These are phyloP conservation scores for Aulostomus chinensis DNA, from an alignment of 2,797 vertebrate species.

Conservation along the genomic window DNA sequence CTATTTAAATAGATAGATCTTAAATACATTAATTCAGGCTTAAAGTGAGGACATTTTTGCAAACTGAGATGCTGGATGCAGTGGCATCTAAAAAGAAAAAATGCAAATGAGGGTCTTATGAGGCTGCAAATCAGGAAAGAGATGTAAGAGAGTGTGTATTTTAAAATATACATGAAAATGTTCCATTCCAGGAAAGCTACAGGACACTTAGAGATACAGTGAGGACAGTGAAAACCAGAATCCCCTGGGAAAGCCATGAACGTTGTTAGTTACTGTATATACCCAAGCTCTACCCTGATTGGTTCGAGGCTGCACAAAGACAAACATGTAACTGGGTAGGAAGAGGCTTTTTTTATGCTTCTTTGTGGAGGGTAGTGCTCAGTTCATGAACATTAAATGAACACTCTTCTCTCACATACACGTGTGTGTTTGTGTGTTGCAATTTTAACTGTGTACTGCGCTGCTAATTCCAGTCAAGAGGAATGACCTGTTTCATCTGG, in stretches of 20 bases:
- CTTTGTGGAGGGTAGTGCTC: slow-evolving; percentile 21
- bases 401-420: slow-evolving; percentile 11
- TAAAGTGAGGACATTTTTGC: neutral
- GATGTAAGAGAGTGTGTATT: neutral
- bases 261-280: neutral
- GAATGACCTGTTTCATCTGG: slow-evolving; percentile 50
- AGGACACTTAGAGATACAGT: neutral
- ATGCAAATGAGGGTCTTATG: too few relatives aligned
- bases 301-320: slow-evolving; percentile 7
- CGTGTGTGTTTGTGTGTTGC: slow-evolving; percentile 11
- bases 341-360: slow-evolving; percentile 25
- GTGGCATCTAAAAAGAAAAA: too few relatives aligned
- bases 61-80: neutral
- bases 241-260: slow-evolving; percentile 4
- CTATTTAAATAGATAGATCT: too few relatives aligned
- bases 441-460: slow-evolving; percentile 22
- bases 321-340: slow-evolving; percentile 10
- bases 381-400: slow-evolving; percentile 58
- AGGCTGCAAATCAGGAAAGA: too few relatives aligned
- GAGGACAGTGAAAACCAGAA: slow-evolving; percentile 8
- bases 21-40: too few relatives aligned
- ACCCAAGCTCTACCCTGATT: neutral
- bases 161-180: slow-evolving; percentile 32
- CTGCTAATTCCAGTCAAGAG: slow-evolving; percentile 42
- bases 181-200: slow-evolving; percentile 13